These are phyloP conservation scores for Cydia fagiglandana DNA, from an alignment of 1,140 invertebrate species.

Conservation along the genomic window DNA sequence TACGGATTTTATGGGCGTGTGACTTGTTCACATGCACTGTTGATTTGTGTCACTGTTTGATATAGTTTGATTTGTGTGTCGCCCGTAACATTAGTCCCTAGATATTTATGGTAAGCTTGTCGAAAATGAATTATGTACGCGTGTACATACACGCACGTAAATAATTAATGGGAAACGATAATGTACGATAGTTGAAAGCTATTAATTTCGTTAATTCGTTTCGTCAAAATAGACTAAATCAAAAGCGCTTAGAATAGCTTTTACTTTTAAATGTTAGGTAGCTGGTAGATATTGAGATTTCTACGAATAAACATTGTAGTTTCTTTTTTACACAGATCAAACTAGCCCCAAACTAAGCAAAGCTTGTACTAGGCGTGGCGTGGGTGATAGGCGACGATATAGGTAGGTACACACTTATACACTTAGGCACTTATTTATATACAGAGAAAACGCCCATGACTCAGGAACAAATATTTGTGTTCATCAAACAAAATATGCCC, in stretches of 20 bases:
- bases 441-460: too few species aligned
- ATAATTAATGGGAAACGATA: constrained; percentile 15
- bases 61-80: constrained; percentile 14
- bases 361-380: too few species aligned
- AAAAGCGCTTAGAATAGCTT: background rate
- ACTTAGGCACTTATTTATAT: too few species aligned
- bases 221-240: background rate
- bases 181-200: background rate
- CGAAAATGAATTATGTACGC: background rate
- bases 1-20: background rate
- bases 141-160: background rate
- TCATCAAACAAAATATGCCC: too few species aligned
- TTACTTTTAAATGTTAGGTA: too few species aligned
- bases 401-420: too few species aligned
- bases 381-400: too few species aligned
- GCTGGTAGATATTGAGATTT: too few species aligned
- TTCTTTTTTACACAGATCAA: too few species aligned
- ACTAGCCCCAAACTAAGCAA: too few species aligned
- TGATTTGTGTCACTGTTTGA: constrained; percentile 3
- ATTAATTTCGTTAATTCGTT: constrained; percentile 5
- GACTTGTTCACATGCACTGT: background rate
- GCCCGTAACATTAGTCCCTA: background rate
- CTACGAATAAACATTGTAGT: too few species aligned
- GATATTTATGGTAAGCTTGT: background rate
- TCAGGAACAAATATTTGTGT: too few species aligned